Evolutionary conservation across 2,113 vertebrate species (phyloP).

Genomic region (Aegotheles bennettii): DNA sequence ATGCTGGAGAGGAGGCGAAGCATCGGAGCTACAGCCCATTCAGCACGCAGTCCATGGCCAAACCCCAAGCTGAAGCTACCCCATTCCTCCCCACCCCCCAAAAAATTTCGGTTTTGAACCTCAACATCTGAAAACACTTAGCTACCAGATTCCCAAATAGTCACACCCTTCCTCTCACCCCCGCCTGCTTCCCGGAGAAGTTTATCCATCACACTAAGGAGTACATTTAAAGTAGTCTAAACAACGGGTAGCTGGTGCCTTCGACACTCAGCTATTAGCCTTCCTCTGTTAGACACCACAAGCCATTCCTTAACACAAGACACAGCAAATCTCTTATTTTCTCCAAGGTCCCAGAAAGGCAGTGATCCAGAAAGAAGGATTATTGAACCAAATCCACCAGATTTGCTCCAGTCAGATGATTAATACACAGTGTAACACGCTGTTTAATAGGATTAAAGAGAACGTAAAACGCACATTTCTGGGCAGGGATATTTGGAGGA

Average conservation of each 20-base stretch:
- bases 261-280: neutral
- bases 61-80: neutral
- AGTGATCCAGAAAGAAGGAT: conserved; percentile 52
- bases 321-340: neutral
- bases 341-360: conserved; percentile 38
- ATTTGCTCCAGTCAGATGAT: conserved; percentile 64
- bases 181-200: neutral
- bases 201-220: neutral
- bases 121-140: conserved; percentile 16
- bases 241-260: neutral
- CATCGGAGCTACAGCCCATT: neutral
- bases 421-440: conserved; percentile 22
- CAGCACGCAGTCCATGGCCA: accelerated
- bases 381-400: conserved; percentile 49
- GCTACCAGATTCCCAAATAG: neutral
- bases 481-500: neutral
- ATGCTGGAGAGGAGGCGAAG: accelerated
- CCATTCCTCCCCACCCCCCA: neutral
- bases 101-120: neutral
- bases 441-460: conserved; percentile 47
- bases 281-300: neutral
- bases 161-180: neutral
- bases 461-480: conserved; percentile 36
- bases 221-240: neutral
- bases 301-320: neutral